Evolutionary conservation across 2,888 invertebrate genomes (phyloP), one percentile per base, ranked within the genome.

Genomic region (Drosophila crucigera): DNA sequence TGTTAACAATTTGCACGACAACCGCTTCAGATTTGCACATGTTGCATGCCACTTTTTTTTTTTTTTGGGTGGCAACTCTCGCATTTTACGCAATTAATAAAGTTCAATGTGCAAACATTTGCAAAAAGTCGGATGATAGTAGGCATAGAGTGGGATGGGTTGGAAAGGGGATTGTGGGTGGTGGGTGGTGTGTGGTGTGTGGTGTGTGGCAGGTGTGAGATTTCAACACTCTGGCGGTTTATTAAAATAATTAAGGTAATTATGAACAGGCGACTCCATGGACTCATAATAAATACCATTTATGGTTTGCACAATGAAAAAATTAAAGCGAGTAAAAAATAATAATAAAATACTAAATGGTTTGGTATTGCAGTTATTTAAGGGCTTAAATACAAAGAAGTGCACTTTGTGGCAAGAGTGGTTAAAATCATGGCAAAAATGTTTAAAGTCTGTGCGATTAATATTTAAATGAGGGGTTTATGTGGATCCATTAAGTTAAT

Each of bases 171-270:
- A 25, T 53, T n/a, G 25, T 25, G 55, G 30, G 25, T 11, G n/a
- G 7, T 1, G 14, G 22, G 22, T 14, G 11, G 43, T n/a, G 11
- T 2, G 2, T 25, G 25, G 1, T 3, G 25, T 1, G 22, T 11
- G 14, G 43, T 6, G 14, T 7, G 47, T 22, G 25, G 14, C 14
- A 43, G 25, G 50, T n/a, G 64, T 50, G 53, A n/a, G 64, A 52
- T 61, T 73, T 63, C 67, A 60, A 68, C 78, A 71, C 80, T 71
- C 81, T 71, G 77, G 74, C 77, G 76, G 83, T 82, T 88, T 88
- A 89, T 84, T 89, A 89, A 89, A 90, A 88, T 90, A 89, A 89
- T 89, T 90, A 80, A 84, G 89, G 85, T 88, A 89, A 89, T 89
- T 90, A 89, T 67, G 73, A 73, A 69, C 82, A 61, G 66, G 14